Evolutionary conservation across 2,888 invertebrate genomes (phyloP).

Genomic region (Oasisia sp.): DNA sequence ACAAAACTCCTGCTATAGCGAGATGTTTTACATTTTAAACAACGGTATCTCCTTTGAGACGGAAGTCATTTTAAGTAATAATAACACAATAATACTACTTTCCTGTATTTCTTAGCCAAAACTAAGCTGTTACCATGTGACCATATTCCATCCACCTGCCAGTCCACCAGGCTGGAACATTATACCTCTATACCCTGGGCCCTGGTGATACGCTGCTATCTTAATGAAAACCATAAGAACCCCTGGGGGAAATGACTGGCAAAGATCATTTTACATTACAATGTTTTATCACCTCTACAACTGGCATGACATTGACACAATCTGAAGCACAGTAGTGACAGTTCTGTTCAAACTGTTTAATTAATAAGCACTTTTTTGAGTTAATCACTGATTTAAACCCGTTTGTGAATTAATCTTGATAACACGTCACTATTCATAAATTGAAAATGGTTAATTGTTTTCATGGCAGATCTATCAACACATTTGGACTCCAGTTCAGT

Average conservation of each 20-base stretch:
- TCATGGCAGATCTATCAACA: too few relatives aligned
- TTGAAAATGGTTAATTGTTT: too few relatives aligned
- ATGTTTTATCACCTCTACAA: background rate
- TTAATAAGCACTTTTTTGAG: background rate
- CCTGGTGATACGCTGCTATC: background rate
- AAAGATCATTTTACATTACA: conserved; percentile 1
- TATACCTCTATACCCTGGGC: background rate
- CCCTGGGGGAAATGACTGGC: background rate
- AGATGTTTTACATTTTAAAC: too few relatives aligned
- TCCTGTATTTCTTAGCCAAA: too few relatives aligned
- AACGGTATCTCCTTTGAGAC: too few relatives aligned
- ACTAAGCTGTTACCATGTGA: background rate
- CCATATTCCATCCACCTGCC: background rate
- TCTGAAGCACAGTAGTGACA: background rate
- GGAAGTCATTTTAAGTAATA: too few relatives aligned
- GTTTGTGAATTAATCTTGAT: too few relatives aligned
- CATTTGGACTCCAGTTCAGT: too few relatives aligned
- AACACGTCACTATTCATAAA: too few relatives aligned
- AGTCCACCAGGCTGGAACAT: background rate
- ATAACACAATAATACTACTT: too few relatives aligned
- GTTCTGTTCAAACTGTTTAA: background rate
- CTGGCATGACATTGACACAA: background rate
- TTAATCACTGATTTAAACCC: too few relatives aligned
- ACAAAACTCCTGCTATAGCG: too few relatives aligned
- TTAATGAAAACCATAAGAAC: background rate